Conservation (phyloP, 1,140 invertebrate species). For the Dendrolimus kikuchii region DNA sequence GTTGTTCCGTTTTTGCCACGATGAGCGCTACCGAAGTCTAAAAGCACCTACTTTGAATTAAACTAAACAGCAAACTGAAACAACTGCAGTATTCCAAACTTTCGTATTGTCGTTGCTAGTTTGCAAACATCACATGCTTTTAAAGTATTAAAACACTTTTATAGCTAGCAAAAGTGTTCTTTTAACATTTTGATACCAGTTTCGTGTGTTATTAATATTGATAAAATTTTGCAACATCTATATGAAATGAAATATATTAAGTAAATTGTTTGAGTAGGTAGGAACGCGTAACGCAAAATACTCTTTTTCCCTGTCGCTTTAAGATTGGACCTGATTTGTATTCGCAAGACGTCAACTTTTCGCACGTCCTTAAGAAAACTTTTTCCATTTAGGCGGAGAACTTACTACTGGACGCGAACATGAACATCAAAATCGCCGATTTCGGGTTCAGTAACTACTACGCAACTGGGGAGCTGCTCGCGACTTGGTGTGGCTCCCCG, state of each 20-base stretch:
- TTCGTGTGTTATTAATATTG: too few species aligned
- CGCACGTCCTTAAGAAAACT: slow-evolving; percentile 14
- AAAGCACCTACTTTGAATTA: too few species aligned
- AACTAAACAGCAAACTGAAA: too few species aligned
- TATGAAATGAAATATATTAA: too few species aligned
- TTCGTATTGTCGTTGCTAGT: too few species aligned
- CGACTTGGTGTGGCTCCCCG: slow-evolving; percentile 98
- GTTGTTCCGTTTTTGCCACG: too few species aligned
- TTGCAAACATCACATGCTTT: too few species aligned
- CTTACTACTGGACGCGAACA: slow-evolving; percentile 92
- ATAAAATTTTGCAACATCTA: too few species aligned
- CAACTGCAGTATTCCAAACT: too few species aligned
- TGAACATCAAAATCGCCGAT: slow-evolving; percentile 97
- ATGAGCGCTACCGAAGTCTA: not conserved
- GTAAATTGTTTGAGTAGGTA: not conserved
- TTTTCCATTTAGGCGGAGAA: slow-evolving; percentile 87
- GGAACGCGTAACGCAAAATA: slow-evolving; percentile 1
- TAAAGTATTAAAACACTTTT: too few species aligned
- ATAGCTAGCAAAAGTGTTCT: too few species aligned
- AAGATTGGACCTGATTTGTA: slow-evolving; percentile 3
- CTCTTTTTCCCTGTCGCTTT: not conserved
- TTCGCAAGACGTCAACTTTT: slow-evolving; percentile 1
- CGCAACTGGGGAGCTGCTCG: slow-evolving; percentile 84
- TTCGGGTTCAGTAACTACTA: slow-evolving; percentile 97
- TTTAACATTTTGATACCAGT: too few species aligned